These are phyloP conservation scores for Toxostoma redivivum DNA, from an alignment of 2,113 vertebrate genomes.

Conservation along the genomic window DNA sequence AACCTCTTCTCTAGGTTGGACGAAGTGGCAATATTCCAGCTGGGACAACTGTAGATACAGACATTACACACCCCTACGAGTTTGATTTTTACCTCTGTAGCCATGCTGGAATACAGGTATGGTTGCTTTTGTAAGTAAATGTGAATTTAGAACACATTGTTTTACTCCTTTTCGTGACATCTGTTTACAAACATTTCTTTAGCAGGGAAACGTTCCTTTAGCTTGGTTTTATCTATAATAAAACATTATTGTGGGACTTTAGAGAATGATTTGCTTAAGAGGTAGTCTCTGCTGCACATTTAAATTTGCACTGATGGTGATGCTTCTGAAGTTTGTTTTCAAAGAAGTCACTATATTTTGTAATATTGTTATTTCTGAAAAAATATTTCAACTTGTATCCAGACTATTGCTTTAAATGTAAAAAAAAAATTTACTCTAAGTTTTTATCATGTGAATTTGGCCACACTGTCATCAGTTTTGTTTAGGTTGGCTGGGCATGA, in stretches of 20 bases:
- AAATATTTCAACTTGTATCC: background rate
- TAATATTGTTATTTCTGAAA: background rate
- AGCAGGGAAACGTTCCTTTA: background rate
- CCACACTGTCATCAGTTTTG: background rate
- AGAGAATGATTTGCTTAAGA: background rate
- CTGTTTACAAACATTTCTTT: background rate
- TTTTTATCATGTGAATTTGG: background rate
- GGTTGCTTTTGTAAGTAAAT: background rate
- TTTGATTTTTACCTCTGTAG: conserved; percentile 99
- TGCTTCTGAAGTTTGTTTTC: background rate
- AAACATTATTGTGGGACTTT: background rate
- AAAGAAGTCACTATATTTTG: background rate
- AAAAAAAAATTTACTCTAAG: background rate
- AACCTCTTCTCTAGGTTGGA: conserved; percentile 80
- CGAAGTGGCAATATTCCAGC: conserved; percentile 98
- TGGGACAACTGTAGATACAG: conserved; percentile 96
- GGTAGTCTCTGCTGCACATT: background rate
- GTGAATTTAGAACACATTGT: background rate
- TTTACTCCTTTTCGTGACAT: background rate
- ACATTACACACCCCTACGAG: conserved; percentile 97
- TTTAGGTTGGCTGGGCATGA: background rate
- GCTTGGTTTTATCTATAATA: background rate
- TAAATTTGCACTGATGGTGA: background rate
- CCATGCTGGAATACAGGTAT: conserved; percentile 99
- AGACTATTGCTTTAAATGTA: background rate